phyloP scores from a whole-genome alignment of 2,113 vertebrate species.

The Takifugu bimaculatus region DNA sequence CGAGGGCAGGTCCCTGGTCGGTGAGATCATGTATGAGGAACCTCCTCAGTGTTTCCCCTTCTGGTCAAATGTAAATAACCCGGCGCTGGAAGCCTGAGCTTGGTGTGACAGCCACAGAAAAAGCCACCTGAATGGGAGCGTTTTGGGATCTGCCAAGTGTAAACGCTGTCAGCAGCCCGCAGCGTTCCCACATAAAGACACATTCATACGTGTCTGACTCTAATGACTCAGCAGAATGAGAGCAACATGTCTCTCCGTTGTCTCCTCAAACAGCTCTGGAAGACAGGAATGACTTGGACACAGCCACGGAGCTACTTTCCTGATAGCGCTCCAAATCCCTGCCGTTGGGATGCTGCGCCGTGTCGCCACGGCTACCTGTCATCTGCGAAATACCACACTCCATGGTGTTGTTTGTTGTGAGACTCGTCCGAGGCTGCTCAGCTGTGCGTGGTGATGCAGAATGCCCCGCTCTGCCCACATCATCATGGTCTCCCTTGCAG shows the following conservation, averaged over 20 bases:
- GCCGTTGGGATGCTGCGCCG: no score
- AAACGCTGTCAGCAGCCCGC: constrained; percentile 9
- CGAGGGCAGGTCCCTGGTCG: constrained; percentile 43
- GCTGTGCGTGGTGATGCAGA: constrained; percentile 30
- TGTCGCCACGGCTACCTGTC: background rate
- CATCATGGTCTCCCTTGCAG: constrained; percentile 34
- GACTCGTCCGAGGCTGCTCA: background rate
- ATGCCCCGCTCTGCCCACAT: constrained; percentile 46
- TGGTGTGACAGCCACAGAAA: constrained; percentile 18
- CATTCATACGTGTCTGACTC: constrained; percentile 7
- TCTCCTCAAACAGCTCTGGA: no score
- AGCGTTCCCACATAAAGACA: constrained; percentile 26
- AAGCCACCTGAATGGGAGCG: constrained; percentile 6
- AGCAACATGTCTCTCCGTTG: background rate
- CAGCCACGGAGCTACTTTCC: no score
- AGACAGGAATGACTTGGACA: no score
- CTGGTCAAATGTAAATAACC: constrained; percentile 33
- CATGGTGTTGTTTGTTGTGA: background rate
- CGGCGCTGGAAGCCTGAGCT: constrained; percentile 30
- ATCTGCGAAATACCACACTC: constrained; percentile 8
- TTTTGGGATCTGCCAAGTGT: constrained; percentile 11
- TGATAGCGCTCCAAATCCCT: no score
- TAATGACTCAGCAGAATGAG: background rate
- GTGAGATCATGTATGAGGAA: constrained; percentile 40
- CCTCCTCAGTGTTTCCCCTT: constrained; percentile 19